These are phyloP conservation scores for Macrotis lagotis DNA, from an alignment of 2,113 vertebrate genomes.

Conservation along the genomic window DNA sequence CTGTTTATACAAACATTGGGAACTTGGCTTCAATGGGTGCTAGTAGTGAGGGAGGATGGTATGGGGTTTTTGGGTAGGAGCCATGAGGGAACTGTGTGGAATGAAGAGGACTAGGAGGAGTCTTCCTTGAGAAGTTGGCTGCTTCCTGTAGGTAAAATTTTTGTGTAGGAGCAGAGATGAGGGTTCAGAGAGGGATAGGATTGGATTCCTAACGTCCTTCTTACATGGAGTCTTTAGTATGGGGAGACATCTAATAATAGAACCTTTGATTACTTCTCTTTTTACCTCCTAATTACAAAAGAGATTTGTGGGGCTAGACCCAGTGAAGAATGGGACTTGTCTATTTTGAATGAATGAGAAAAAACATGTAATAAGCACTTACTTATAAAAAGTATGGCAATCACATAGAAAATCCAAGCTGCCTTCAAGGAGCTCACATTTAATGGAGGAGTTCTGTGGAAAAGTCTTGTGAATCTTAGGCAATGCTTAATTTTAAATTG, in stretches of 20 bases:
- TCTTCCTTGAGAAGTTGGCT: not conserved
- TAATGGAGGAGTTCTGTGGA: not conserved
- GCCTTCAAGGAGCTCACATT: not conserved
- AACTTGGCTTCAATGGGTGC: not conserved
- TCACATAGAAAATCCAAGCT: not conserved
- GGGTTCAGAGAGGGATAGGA: not conserved
- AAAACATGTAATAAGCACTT: not conserved
- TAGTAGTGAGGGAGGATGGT: not conserved
- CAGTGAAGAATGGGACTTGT: not conserved
- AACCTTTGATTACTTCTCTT: not conserved
- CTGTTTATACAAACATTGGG: conserved; percentile 65
- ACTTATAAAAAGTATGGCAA: not conserved
- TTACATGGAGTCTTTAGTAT: not conserved
- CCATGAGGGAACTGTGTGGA: not conserved
- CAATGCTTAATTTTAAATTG: not conserved
- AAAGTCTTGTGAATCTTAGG: not conserved
- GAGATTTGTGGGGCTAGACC: not conserved
- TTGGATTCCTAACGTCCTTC: not conserved
- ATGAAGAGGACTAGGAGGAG: not conserved
- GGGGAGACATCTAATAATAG: not conserved
- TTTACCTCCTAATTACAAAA: not conserved
- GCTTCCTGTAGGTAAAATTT: not conserved
- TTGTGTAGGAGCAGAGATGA: not conserved
- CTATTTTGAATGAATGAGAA: not conserved
- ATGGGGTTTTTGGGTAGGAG: not conserved